Conservation (phyloP, 2,888 invertebrate species). For the Eueremaeus valkanovi region DNA sequence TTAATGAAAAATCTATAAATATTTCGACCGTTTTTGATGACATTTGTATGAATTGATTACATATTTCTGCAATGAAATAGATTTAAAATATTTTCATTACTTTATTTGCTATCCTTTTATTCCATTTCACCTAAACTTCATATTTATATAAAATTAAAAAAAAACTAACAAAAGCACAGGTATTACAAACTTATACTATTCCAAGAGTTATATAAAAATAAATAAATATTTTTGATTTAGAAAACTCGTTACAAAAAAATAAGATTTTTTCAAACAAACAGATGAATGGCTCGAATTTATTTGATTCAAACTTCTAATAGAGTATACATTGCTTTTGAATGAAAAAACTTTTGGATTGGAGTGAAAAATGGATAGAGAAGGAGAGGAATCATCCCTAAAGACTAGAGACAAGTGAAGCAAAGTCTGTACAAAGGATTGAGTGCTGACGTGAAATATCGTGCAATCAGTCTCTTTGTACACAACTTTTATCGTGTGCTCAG, state of each 20-base stretch:
- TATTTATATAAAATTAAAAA: not conserved
- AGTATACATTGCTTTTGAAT: not conserved
- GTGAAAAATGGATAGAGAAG: constrained; percentile 3
- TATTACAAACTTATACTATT: too few species aligned
- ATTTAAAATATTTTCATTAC: too few species aligned
- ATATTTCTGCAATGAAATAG: too few species aligned
- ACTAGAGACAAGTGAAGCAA: too few species aligned
- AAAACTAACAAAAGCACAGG: not conserved
- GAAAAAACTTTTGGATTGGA: not conserved
- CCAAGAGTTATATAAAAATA: not conserved
- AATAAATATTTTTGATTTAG: not conserved
- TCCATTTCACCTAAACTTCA: too few species aligned
- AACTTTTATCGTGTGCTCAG: constrained; percentile 8
- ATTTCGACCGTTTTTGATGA: too few species aligned
- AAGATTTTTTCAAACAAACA: not conserved
- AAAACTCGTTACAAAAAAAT: not conserved
- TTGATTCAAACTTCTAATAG: not conserved
- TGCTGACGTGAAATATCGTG: constrained; percentile 17
- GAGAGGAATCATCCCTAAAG: constrained; percentile 16
- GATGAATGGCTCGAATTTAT: not conserved
- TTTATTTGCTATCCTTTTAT: too few species aligned
- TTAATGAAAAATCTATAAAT: too few species aligned
- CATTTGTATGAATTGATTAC: too few species aligned
- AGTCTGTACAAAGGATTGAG: constrained; percentile 24
- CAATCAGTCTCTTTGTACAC: not conserved